Conservation (phyloP, 2,888 invertebrate genomes). For the Clostera curtula region DNA sequence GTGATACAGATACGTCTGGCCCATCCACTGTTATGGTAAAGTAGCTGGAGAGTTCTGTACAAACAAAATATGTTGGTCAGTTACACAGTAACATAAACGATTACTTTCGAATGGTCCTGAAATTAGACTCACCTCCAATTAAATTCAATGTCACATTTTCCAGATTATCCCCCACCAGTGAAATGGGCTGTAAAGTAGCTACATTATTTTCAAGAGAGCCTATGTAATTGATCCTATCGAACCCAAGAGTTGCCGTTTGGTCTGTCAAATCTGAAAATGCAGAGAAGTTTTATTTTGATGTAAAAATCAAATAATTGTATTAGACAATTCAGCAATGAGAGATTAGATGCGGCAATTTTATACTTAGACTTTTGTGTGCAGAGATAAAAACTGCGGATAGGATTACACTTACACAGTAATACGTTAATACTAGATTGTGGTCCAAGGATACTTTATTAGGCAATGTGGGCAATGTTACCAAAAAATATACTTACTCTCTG, state of each 20-base stretch:
- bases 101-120: too few relatives aligned
- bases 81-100: too few relatives aligned
- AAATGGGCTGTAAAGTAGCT: constrained; percentile 17
- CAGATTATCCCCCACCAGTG: constrained; percentile 22
- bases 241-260: constrained; percentile 7
- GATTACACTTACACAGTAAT: too few relatives aligned
- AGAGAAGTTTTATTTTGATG: too few relatives aligned
- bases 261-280: constrained; percentile 3
- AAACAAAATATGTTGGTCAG: too few relatives aligned
- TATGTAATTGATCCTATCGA: constrained; percentile 11
- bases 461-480: not conserved
- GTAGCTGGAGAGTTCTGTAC: constrained; percentile 18
- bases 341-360: not conserved
- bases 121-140: constrained; percentile 9
- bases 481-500: constrained; percentile 1
- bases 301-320: too few relatives aligned
- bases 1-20: constrained; percentile 10
- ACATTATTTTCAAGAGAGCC: constrained; percentile 11
- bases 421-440: too few relatives aligned
- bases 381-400: too few relatives aligned
- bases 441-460: too few relatives aligned
- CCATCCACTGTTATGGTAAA: constrained; percentile 10
- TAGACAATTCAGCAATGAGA: not conserved
- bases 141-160: constrained; percentile 17
- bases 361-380: too few relatives aligned